A percentile compares a stretch with the other conserved stretches of the same genome.
These are phyloP conservation scores for Indicator maculatus DNA, from an alignment of 2,113 vertebrate genomes.

Conservation along the genomic window DNA sequence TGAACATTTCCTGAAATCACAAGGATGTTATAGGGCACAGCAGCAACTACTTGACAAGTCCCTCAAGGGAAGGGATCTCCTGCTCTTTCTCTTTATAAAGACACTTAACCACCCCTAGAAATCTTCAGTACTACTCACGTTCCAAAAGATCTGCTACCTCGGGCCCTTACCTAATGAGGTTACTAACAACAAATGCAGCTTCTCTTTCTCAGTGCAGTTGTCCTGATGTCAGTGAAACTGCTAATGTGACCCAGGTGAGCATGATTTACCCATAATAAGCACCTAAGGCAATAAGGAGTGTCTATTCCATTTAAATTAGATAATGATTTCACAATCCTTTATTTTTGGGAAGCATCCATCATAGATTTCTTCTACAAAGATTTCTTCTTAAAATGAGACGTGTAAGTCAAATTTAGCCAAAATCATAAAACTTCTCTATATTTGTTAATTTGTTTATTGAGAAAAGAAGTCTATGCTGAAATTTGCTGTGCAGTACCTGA, in stretches of 20 bases:
- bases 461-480: neutral
- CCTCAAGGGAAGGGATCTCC: neutral
- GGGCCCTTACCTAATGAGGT: neutral
- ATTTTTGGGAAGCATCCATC: neutral
- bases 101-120: neutral
- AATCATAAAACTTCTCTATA: neutral
- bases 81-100: neutral
- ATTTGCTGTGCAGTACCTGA: neutral
- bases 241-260: neutral
- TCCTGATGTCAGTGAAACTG: neutral
- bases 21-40: neutral
- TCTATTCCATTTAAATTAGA: neutral
- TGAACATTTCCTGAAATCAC: neutral
- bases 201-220: neutral
- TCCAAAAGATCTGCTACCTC: neutral
- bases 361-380: neutral
- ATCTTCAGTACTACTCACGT: neutral
- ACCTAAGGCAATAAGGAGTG: neutral
- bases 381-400: neutral
- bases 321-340: neutral
- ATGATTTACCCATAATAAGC: neutral
- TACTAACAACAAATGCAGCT: neutral
- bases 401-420: neutral
- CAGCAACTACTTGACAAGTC: neutral
- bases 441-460: neutral